Base-by-base conservation (phyloP, 2,113 vertebrate species). In the Melanotaenia duboulayi region DNA sequence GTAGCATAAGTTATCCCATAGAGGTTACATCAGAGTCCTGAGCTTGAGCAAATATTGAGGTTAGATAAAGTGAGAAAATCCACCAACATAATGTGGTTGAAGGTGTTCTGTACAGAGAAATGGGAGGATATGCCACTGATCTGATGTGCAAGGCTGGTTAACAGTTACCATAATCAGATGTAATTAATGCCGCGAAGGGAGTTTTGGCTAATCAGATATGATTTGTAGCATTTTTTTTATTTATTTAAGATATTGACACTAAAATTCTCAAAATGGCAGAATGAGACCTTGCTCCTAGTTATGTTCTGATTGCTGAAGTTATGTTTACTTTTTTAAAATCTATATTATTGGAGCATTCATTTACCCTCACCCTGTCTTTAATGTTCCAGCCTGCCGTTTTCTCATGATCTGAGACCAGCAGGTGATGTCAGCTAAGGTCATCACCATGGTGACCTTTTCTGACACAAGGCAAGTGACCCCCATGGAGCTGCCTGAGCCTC, bases 391-490 rank as follows among this genome's bases (percentile, higher is more conserved):
- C 24, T 40, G 11, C 46, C 20, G 11, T 59, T 55, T 81, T 55
- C 51, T 74, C 55, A 62, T 83, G 68, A 87, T 77, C 60, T 77
- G 28, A 85, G 32, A 78, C 35, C 71, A 73, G 20, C 55, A 48
- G 35, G 60, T 52, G 52, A 70, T 72, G 76, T 82, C 71, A 65
- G 60, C 58, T 8, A 10, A 74, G 65, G 52, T 82, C 68, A 56
- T 49, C 65, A 48, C 64, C 71, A 93, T 93, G 91, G 90, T 89
- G 83, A 93, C 91, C 55, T 92, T 92, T 1, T 49, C 65, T 4
- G 87, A 92, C 55, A 87, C 89, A 0, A 65, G 61, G 1, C 71
- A 80, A 65, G 61, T 87, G 44, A 72, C 78, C 40, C 75, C 71
- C 0, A 81, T 91, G 82, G 84, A 74, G 71, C 71, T 91, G 35